A percentile compares a stretch with the other conserved stretches of the same genome.
Conservation (phyloP, 1,140 invertebrate species). For the Globodera rostochiensis region DNA sequence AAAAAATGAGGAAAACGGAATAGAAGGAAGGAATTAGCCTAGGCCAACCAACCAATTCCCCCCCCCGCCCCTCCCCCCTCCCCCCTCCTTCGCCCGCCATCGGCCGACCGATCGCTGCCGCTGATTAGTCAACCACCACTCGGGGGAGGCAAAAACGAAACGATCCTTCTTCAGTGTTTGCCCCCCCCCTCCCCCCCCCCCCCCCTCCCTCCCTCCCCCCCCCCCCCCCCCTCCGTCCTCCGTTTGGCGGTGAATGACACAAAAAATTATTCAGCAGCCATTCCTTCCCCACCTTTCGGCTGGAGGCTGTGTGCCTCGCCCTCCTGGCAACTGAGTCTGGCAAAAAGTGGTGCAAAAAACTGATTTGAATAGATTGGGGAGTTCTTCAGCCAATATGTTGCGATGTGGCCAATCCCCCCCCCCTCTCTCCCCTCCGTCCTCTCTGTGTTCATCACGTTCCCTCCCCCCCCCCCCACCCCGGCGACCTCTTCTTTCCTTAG, state of each 20-base stretch:
- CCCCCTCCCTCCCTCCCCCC: background rate
- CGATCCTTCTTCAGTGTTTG: background rate
- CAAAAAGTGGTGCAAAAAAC: slow-evolving; percentile 8
- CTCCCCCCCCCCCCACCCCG: too few species aligned
- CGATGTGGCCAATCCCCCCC: background rate
- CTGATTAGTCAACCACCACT: slow-evolving; percentile 6
- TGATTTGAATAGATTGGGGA: slow-evolving; percentile 15
- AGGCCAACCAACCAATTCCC: slow-evolving; percentile 7
- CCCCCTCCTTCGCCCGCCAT: background rate
- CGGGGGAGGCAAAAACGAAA: background rate
- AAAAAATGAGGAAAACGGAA: slow-evolving; percentile 1
- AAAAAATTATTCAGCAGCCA: slow-evolving; percentile 16
- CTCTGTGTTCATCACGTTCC: background rate
- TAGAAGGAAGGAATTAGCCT: background rate
- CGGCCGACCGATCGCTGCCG: slow-evolving; percentile 6
- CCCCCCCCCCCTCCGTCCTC: background rate
- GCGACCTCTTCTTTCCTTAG: background rate
- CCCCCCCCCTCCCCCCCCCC: background rate
- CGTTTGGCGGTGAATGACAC: slow-evolving; percentile 2
- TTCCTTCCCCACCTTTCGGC: background rate
- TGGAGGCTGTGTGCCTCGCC: background rate
- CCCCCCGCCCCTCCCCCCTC: background rate
- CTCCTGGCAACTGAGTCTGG: background rate
- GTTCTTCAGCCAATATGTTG: slow-evolving; percentile 3
- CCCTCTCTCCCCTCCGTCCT: too few species aligned